These are phyloP conservation scores for Pollenia amentaria DNA, from an alignment of 2,888 invertebrate genomes.

Conservation along the genomic window DNA sequence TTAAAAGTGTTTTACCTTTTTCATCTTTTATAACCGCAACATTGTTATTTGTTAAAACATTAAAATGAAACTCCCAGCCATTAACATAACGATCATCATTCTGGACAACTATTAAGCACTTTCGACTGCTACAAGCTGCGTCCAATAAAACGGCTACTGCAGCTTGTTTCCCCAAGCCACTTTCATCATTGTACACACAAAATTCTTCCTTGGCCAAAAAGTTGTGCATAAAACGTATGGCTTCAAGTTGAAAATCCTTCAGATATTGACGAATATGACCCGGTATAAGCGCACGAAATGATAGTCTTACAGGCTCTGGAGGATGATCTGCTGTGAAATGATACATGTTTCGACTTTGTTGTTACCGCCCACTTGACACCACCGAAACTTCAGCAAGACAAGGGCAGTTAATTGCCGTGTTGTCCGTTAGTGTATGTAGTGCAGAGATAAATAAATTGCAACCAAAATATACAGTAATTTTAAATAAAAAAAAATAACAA, in stretches of 20 bases:
- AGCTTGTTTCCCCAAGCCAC: conserved; percentile 82
- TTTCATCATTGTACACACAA: conserved; percentile 83
- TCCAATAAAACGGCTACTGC: conserved; percentile 80
- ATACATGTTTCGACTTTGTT: conserved; percentile 77
- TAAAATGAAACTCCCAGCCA: conserved; percentile 83
- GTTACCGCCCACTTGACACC: background rate
- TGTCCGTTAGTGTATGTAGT: conserved; percentile 74
- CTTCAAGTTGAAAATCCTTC: conserved; percentile 82
- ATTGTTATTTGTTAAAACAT: conserved; percentile 78
- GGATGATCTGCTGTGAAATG: conserved; percentile 81
- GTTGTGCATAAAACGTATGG: conserved; percentile 80
- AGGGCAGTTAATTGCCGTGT: background rate
- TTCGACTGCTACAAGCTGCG: conserved; percentile 77
- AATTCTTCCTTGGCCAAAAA: conserved; percentile 80
- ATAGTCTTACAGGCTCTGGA: conserved; percentile 78
- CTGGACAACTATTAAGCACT: conserved; percentile 81
- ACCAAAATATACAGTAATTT: conserved; percentile 83
- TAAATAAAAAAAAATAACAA: conserved; percentile 83
- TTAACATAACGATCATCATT: conserved; percentile 80
- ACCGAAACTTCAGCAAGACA: background rate
- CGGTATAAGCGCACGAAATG: conserved; percentile 78
- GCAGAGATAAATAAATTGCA: conserved; percentile 82
- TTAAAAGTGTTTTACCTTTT: conserved; percentile 75
- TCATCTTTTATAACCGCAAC: conserved; percentile 79
- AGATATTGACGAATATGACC: conserved; percentile 80